These are phyloP conservation scores for Lordiphosa fenestrarum DNA, from an alignment of 2,888 invertebrate species.

Conservation along the genomic window DNA sequence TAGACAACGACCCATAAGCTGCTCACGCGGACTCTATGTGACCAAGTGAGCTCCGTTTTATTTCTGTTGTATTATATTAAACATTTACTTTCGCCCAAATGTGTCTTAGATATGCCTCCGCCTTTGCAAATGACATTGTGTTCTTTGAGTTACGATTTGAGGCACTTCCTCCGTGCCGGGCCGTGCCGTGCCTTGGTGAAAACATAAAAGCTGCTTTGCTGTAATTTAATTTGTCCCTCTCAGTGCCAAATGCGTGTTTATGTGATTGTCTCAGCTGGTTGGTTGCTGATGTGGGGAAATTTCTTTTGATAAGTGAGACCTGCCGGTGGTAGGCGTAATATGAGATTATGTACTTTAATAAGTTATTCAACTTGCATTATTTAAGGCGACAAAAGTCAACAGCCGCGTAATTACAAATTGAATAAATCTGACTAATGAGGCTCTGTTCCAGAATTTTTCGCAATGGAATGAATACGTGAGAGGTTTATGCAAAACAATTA, in stretches of 20 bases:
- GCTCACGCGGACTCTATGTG: too few relatives aligned
- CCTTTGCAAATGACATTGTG: constrained; percentile 49
- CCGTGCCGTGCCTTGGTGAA: constrained; percentile 19
- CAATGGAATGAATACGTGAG: constrained; percentile 40
- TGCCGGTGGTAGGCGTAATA: constrained; percentile 12
- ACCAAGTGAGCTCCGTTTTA: too few relatives aligned
- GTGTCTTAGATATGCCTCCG: too few relatives aligned
- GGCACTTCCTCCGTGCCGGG: neutral
- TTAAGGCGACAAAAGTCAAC: constrained; percentile 41
- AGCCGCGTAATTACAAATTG: constrained; percentile 35
- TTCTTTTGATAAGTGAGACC: constrained; percentile 3
- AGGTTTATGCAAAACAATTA: constrained; percentile 67
- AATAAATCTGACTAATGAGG: constrained; percentile 49
- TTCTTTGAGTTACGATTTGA: constrained; percentile 72
- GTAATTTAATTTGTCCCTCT: constrained; percentile 70
- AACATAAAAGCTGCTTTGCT: constrained; percentile 67
- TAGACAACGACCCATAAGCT: too few relatives aligned
- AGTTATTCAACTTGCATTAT: constrained; percentile 27
- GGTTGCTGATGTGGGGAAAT: constrained; percentile 5
- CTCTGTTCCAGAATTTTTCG: constrained; percentile 6
- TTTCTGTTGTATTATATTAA: too few relatives aligned
- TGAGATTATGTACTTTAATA: constrained; percentile 28
- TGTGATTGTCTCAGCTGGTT: constrained; percentile 52
- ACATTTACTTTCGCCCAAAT: too few relatives aligned
- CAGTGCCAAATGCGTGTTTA: constrained; percentile 61